phyloP scores from a whole-genome alignment of 2,888 invertebrate species.

The Caenorhabditis uteleia region DNA sequence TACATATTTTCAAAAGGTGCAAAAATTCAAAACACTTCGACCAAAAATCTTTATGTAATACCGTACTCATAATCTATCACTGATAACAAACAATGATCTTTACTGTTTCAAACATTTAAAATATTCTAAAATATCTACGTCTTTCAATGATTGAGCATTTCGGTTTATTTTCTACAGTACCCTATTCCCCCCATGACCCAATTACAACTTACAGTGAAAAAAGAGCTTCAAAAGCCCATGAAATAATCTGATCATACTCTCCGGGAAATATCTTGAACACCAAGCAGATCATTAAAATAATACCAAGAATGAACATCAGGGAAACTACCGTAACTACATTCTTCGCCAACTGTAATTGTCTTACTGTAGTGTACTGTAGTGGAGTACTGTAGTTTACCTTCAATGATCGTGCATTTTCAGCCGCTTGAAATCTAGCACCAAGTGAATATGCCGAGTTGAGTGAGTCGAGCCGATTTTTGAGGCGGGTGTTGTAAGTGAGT shows the following conservation, averaged over 20 bases:
- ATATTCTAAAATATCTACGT: too few species aligned
- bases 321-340: constrained; percentile 15
- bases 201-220: constrained; percentile 22
- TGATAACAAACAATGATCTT: too few species aligned
- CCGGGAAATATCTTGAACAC: constrained; percentile 5
- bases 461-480: constrained; percentile 18
- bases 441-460: constrained; percentile 8
- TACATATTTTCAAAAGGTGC: too few species aligned
- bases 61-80: too few species aligned
- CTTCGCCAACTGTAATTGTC: constrained; percentile 7
- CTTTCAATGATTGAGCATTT: too few species aligned
- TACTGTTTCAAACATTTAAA: too few species aligned
- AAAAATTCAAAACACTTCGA: too few species aligned
- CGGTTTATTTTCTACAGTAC: too few species aligned
- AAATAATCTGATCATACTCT: constrained; percentile 8
- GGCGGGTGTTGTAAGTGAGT: constrained; percentile 13
- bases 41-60: too few species aligned
- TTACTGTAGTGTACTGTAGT: too few species aligned
- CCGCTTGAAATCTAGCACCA: constrained; percentile 24
- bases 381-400: background rate
- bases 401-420: constrained; percentile 22
- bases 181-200: too few species aligned
- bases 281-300: constrained; percentile 1
- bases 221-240: constrained; percentile 15
- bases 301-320: constrained; percentile 12